phyloP scores from a whole-genome alignment of 2,113 vertebrate species.

The Caloenas nicobarica region DNA sequence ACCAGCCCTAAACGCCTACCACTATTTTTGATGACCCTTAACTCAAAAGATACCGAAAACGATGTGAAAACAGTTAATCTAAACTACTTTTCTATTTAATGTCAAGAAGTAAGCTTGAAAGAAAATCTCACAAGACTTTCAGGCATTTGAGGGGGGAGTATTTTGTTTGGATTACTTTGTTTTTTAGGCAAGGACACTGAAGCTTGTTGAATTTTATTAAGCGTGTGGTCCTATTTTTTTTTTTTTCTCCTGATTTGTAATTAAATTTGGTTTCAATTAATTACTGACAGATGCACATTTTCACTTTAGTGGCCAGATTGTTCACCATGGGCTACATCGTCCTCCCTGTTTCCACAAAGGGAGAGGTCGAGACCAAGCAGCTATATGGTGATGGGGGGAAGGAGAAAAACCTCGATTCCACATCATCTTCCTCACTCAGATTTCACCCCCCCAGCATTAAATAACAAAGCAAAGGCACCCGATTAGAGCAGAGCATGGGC shows the following conservation, averaged over 20 bases:
- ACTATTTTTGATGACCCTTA: not conserved
- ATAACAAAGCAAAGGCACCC: not conserved
- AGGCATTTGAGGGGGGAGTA: not conserved
- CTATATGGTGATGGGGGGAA: not conserved
- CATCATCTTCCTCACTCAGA: not conserved
- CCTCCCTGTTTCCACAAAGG: not conserved
- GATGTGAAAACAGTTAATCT: not conserved
- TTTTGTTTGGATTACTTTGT: not conserved
- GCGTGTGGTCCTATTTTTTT: not conserved
- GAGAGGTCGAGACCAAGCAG: slow-evolving; percentile 3
- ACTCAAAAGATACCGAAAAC: not conserved
- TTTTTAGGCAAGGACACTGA: not conserved
- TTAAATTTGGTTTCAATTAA: slow-evolving; percentile 68
- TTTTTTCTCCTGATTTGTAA: slow-evolving; percentile 44
- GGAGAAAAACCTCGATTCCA: not conserved
- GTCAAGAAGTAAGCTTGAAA: not conserved
- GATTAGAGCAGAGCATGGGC: not conserved
- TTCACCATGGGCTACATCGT: slow-evolving; percentile 35
- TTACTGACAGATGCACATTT: slow-evolving; percentile 61
- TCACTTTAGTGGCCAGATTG: slow-evolving; percentile 48
- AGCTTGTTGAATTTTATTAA: slow-evolving; percentile 49
- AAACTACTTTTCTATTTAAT: not conserved
- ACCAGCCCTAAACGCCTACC: not conserved
- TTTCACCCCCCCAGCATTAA: not conserved
- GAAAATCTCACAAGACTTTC: not conserved